These are phyloP conservation scores for Oeneis ivallda DNA, from an alignment of 2,888 invertebrate genomes.

Conservation along the genomic window DNA sequence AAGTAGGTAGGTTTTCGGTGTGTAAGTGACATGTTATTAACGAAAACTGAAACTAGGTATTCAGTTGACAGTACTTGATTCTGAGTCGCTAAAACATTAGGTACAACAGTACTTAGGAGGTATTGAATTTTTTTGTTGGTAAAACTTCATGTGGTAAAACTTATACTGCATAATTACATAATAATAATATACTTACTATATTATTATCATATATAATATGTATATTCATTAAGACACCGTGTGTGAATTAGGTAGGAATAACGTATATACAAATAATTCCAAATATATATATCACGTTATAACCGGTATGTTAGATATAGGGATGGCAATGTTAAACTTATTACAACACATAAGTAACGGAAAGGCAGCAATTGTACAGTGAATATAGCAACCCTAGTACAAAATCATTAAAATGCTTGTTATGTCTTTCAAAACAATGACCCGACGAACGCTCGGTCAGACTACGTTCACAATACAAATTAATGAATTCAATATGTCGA, in stretches of 20 bases:
- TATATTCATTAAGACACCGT: neutral
- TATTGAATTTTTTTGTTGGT: constrained; percentile 3
- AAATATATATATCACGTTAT: too few species aligned
- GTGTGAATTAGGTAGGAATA: constrained; percentile 1
- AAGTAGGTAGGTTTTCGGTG: constrained; percentile 1
- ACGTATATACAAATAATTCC: too few species aligned
- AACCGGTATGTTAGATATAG: too few species aligned
- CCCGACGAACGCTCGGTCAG: neutral
- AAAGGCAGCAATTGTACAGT: neutral
- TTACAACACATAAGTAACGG: too few species aligned
- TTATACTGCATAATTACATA: constrained; percentile 7
- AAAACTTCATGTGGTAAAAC: too few species aligned
- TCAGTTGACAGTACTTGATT: too few species aligned
- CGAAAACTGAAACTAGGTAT: too few species aligned
- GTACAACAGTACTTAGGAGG: too few species aligned
- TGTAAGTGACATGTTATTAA: too few species aligned
- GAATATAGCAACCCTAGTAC: neutral
- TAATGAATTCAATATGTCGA: neutral
- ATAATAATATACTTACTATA: neutral
- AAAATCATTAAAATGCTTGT: constrained; percentile 10
- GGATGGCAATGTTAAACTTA: too few species aligned
- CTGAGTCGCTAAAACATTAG: too few species aligned
- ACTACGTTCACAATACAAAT: neutral
- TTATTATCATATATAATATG: neutral
- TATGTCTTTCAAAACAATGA: constrained; percentile 12